A percentile compares a stretch with the other conserved stretches of the same genome.
Conservation (phyloP, 2,888 invertebrate species). For the Phytoseiulus persimilis region DNA sequence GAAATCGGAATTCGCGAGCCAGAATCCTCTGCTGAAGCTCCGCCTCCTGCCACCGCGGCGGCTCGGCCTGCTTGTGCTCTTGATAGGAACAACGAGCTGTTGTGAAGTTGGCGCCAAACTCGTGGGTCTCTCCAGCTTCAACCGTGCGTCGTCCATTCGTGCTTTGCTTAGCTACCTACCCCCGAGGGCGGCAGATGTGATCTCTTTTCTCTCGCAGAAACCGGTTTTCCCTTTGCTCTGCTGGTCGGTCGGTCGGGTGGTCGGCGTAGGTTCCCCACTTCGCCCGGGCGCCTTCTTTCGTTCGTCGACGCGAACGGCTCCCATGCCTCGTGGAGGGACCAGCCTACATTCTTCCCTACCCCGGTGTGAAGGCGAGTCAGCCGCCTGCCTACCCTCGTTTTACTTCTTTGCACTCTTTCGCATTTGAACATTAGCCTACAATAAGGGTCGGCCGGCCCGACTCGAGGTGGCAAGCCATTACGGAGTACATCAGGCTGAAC, state of each 20-base stretch:
- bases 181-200: not conserved
- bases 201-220: not conserved
- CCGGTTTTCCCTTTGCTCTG: conserved; percentile 5
- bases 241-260: not conserved
- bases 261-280: conserved; percentile 5
- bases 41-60: not conserved
- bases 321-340: not conserved
- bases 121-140: not conserved
- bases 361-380: not conserved
- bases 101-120: not conserved
- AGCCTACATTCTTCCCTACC: not conserved
- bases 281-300: not conserved
- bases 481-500: not conserved
- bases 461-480: not conserved
- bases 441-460: not conserved
- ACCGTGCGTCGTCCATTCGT: not conserved
- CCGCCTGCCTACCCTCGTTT: not conserved
- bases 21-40: not conserved
- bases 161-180: not conserved
- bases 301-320: not conserved
- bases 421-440: not conserved
- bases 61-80: not conserved
- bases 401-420: not conserved
- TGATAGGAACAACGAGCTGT: not conserved
- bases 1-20: not conserved